Evolutionary conservation across 2,113 vertebrate genomes (phyloP), one percentile per base, ranked within the genome.

Genomic region (Odocoileus hemionus): DNA sequence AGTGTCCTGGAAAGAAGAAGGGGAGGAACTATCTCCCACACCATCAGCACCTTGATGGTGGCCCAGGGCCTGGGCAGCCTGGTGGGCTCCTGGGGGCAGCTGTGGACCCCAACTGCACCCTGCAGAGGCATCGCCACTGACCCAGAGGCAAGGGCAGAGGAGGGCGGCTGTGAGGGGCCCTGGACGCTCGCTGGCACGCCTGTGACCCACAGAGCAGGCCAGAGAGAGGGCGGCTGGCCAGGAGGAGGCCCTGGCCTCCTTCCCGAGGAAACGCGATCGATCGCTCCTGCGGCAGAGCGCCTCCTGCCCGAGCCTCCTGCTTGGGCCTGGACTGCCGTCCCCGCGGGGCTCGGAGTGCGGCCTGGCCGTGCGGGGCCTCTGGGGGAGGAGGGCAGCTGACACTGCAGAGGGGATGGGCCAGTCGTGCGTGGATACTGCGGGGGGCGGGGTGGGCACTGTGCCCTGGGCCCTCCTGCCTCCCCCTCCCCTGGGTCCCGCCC

Each of bases 101-200:
- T 4, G 6, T 16, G 5, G 39, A 57, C 19, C 33, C n/a, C 10
- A 45, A n/a, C 86, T 4, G 6, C 26, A 50, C 14, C 45, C 4
- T 14, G 7, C 6, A 50, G 47, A 45, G 92, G 8, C 78, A 19
- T 52, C 16, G 1, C 28, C 57, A 26, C 33, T 3, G 1, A 36
- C 0, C 52, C 10, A 19, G 25, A 21, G 19, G 33, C 74, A 15
- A 25, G 28, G 43, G 1, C 47, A 4, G 0, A 1, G 30, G 8
- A 4, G 89, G n/a, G 45, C 61, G 87, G 12, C 80, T 76, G 14
- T 55, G 86, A 55, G 86, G 50, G 47, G 89, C 89, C 17, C 45
- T 25, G 39, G 2, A 7, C n/a, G 92, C 21, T 14, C 14, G 3
- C 89, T 86, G 45, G 14, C 17, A 82, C 33, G n/a, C 54, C 74